Conservation (phyloP, 1,140 invertebrate species). For the Pseudomyrmex dendroicus region DNA sequence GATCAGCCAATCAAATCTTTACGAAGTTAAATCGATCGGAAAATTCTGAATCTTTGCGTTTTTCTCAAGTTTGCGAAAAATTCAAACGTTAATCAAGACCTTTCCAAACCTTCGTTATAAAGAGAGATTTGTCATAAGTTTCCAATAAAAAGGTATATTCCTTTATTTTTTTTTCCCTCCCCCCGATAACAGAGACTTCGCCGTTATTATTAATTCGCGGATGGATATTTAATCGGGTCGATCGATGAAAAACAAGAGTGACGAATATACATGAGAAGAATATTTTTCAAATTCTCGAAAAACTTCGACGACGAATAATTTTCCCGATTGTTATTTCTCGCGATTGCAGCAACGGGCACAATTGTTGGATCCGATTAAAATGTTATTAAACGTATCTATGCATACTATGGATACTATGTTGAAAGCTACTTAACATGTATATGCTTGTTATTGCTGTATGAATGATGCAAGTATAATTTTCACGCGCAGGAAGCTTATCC, state of each 20-base stretch:
- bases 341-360: constrained; percentile 1
- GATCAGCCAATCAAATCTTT: background rate
- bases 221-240: background rate
- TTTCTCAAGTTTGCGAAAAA: constrained; percentile 4
- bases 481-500: constrained; percentile 3
- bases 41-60: background rate
- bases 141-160: too few species aligned
- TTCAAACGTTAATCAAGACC: too few species aligned
- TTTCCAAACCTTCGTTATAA: too few species aligned
- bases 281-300: background rate
- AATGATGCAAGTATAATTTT: constrained; percentile 33
- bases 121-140: too few species aligned
- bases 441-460: background rate
- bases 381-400: constrained; percentile 23
- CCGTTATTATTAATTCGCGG: constrained; percentile 18
- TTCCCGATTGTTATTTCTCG: background rate
- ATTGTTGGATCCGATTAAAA: constrained; percentile 16
- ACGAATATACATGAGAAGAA: too few species aligned
- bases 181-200: background rate
- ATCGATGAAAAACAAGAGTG: constrained; percentile 11
- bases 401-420: background rate
- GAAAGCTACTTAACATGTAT: background rate
- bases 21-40: constrained; percentile 16
- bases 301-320: background rate
- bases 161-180: too few species aligned